phyloP scores from a whole-genome alignment of 2,797 vertebrate species.

The Poecilia gillii region DNA sequence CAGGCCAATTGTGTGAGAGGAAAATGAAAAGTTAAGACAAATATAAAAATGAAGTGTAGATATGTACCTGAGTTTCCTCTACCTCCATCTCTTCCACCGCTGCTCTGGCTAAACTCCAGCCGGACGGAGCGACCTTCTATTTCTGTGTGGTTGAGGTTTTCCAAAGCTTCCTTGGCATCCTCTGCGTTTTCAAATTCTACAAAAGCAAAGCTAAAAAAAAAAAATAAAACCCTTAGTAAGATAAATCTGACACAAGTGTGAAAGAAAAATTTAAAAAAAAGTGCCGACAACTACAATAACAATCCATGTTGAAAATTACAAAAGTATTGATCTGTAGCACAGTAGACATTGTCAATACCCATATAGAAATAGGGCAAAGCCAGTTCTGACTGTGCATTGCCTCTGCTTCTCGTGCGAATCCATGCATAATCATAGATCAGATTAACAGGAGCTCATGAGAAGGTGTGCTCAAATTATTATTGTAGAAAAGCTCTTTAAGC shows the following conservation, averaged over 20 bases:
- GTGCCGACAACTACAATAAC: neutral
- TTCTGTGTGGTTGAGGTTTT: constrained; percentile 90
- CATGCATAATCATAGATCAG: constrained; percentile 79
- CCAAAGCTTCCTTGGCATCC: constrained; percentile 93
- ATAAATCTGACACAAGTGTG: neutral
- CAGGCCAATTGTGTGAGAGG: no score
- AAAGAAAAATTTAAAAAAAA: neutral
- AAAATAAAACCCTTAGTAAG: neutral
- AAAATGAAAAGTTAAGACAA: neutral
- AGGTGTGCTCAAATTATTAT: constrained; percentile 11
- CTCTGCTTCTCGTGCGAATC: constrained; percentile 87
- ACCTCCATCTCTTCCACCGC: constrained; percentile 68
- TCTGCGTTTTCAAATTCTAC: constrained; percentile 90
- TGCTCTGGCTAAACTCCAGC: constrained; percentile 86
- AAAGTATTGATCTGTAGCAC: constrained; percentile 56
- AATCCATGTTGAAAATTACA: no score
- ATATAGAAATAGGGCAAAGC: neutral
- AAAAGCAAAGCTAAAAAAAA: constrained; percentile 87
- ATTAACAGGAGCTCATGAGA: constrained; percentile 94
- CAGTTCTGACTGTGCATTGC: constrained; percentile 42
- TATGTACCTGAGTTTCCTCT: constrained; percentile 85
- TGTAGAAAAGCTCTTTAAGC: neutral
- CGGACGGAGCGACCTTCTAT: constrained; percentile 91
- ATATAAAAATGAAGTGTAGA: neutral
- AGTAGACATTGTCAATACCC: constrained; percentile 56